Conservation (phyloP, 2,797 vertebrate genomes). For the Melanogrammus aeglefinus region DNA sequence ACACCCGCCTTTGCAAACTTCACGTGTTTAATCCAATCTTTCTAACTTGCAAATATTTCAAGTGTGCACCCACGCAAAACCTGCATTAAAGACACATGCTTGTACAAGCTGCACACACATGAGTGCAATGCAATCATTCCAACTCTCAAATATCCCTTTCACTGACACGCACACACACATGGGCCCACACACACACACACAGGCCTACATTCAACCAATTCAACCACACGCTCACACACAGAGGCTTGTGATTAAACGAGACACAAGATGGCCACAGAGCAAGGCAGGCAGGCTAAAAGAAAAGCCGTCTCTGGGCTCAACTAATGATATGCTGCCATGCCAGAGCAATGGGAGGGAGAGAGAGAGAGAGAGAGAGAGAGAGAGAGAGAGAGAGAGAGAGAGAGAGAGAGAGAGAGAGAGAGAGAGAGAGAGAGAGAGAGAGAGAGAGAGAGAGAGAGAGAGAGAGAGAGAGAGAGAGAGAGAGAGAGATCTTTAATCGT, state of each 20-base stretch:
- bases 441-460: not conserved
- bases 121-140: not conserved
- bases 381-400: constrained; percentile 11
- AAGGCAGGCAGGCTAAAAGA: constrained; percentile 46
- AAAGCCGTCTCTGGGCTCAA: constrained; percentile 58
- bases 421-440: constrained; percentile 9
- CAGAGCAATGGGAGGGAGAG: constrained; percentile 32
- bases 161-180: not conserved
- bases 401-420: constrained; percentile 20
- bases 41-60: no score
- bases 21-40: not conserved
- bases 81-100: constrained; percentile 1
- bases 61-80: not conserved
- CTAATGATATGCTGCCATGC: constrained; percentile 61
- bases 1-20: not conserved
- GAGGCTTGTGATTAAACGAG: constrained; percentile 12
- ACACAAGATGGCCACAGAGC: constrained; percentile 30
- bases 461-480: no score
- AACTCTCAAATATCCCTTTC: not conserved
- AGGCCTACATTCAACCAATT: not conserved
- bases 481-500: no score
- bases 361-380: constrained; percentile 39
- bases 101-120: not conserved
- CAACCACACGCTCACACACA: constrained; percentile 1
- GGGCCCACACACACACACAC: not conserved